Base-by-base conservation (phyloP, 92 coral and sea anemone species). In the Isaurus tuberculatus region DNA sequence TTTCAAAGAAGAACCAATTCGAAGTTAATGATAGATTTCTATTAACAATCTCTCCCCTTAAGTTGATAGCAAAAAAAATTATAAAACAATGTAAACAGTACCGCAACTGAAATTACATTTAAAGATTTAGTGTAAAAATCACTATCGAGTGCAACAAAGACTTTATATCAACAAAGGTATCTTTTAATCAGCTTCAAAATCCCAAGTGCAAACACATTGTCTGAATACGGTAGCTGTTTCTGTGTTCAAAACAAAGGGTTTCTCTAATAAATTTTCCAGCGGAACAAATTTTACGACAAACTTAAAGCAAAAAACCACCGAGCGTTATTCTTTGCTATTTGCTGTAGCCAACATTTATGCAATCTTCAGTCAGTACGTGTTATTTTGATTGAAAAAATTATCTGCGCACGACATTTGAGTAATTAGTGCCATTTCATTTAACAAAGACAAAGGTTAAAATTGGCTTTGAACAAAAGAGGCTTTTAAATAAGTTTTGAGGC, bases 401-500 rank as follows among this genome's bases (percentile, higher is more conserved):
- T 29, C 81, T 8, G 19, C 51, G 36, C 69, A 57, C 27, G 29
- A 66, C 30, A 29, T 77, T 55, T 42, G 27, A 58, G 44, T 15
- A 77, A 77, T 33, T 77, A 60, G 9, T 37, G 25, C 20, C 36
- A 57, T 77, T 57, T 57, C 82, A 77, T 23, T 77, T 58, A 20
- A 46, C 34, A 57, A 77, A 77, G 28, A 77, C 46, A 77, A 16
- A 33, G 82, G 82, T 25, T 77, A n/a, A 55, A 33, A 55, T n/a
- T 77, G 34, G 60, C 55, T 28, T 4, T 26, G 26, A 43, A 44
- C 57, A 72, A 72, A 72, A 42, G 16, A 22, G 40, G 60, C 17
- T 28, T 72, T 44, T 5, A 36, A 26, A 23, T 19, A 43, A 23
- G 32, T 11, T 70, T 73, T 26, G 26, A 75, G 32, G 48, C 11